Evolutionary conservation across 2,113 vertebrate species (phyloP).

Genomic region (Bufo bufo): DNA sequence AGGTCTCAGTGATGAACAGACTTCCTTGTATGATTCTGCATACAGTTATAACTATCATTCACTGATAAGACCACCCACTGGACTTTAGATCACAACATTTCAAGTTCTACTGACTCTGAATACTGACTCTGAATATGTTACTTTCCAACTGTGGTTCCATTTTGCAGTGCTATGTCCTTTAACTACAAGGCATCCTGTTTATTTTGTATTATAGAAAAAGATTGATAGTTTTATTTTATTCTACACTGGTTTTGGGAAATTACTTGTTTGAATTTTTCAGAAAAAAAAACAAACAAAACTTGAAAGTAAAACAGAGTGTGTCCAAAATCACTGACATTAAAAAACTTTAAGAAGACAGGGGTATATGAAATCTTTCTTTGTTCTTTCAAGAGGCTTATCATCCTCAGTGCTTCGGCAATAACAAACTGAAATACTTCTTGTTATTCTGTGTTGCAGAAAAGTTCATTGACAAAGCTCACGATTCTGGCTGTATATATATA

Average conservation of each 20-base stretch:
- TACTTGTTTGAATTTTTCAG: constrained; percentile 9
- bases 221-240: constrained; percentile 12
- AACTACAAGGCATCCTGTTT: constrained; percentile 29
- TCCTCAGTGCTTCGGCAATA: neutral
- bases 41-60: too few species aligned
- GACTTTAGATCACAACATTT: neutral
- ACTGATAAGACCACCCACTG: neutral
- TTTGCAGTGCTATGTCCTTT: neutral
- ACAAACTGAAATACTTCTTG: neutral
- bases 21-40: neutral
- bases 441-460: constrained; percentile 9
- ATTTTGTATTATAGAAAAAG: neutral
- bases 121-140: neutral
- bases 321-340: constrained; percentile 25
- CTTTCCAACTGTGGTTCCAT: neutral
- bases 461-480: neutral
- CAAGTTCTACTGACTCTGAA: neutral
- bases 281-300: constrained; percentile 21
- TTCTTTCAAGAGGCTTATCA: neutral
- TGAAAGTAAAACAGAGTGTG: constrained; percentile 23
- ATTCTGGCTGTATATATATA: neutral
- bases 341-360: constrained; percentile 31
- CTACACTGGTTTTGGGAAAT: constrained; percentile 5
- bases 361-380: constrained; percentile 27
- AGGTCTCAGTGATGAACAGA: neutral